Base-by-base conservation (phyloP, 2,797 vertebrate genomes). In the Coluber constrictor region DNA sequence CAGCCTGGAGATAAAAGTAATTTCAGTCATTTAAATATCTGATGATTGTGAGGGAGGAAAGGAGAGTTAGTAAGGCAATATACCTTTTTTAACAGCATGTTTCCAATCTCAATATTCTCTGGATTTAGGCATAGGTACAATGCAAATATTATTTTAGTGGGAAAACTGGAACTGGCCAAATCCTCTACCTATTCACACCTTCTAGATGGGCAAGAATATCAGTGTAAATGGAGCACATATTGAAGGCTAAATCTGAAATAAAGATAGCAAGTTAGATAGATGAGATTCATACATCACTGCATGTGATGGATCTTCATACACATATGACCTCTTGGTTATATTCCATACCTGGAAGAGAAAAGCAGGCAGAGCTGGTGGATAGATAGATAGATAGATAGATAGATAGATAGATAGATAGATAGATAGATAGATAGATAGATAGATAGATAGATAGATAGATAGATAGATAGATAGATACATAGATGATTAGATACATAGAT, bases 1-100 rank as follows among this genome's bases (percentile, higher is more conserved):
- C 93, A 96, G 0, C 47, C 51, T 16, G 74, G 94, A 57, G 91
- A 66, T 94, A 93, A 96, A 94, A 95, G 61, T 61, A 93, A 93
- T 20, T 95, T 94, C 89, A 92, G 59, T 25, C 56, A 92, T 57
- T 63, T 61, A 95, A 93, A 91, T 29, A 88, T 93, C 27, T 43
- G n/a, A 57, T 70, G 15, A 93, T 55, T 59, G 54, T 27, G 54
- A 74, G 16, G 32, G 32, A 43, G 16, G 70, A 23, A 43, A 20
- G 74, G 74, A 9, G 20, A 43, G 4, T 25, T 83, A 83, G 10
- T 47, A 47, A 83, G 37, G 61, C 56, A 66, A 10, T 51, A 15
- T 66, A 43, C 55, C 66, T 87, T 93, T 54, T 25, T 86, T 25
- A 55, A 56, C 47, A 74, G 27, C 51, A 56, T 56, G 90, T 92